These are phyloP conservation scores for Bubo blakistoni DNA, from an alignment of 2,113 vertebrate species.

Conservation along the genomic window DNA sequence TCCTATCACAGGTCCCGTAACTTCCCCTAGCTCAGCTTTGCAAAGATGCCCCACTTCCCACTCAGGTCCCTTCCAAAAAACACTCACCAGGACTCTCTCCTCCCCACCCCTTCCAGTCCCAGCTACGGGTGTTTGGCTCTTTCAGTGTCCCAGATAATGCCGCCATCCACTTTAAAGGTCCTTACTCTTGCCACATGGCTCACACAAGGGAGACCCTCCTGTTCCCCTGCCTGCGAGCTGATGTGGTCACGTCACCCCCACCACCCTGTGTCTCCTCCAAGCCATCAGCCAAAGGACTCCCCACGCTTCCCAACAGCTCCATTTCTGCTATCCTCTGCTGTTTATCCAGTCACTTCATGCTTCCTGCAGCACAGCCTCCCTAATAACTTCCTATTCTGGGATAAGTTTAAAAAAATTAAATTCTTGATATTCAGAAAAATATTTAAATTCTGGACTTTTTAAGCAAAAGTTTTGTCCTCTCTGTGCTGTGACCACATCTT, in stretches of 20 bases:
- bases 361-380: background rate
- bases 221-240: rapidly evolving
- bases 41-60: background rate
- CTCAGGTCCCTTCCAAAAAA: background rate
- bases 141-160: background rate
- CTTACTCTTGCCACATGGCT: background rate
- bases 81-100: background rate
- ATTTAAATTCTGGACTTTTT: background rate
- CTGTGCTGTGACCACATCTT: background rate
- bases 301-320: rapidly evolving
- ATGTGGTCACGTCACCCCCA: background rate
- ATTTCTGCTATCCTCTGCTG: background rate
- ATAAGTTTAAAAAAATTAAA: background rate
- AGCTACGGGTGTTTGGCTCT: background rate
- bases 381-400: background rate
- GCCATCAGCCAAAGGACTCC: background rate
- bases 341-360: background rate
- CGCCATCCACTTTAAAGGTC: background rate
- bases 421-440: background rate
- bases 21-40: background rate
- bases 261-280: background rate
- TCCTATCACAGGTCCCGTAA: background rate
- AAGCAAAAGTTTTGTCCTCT: background rate
- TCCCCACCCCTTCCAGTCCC: background rate
- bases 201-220: background rate